Base-by-base conservation (phyloP, 2,797 vertebrate genomes). In the Alexandromys oeconomus region DNA sequence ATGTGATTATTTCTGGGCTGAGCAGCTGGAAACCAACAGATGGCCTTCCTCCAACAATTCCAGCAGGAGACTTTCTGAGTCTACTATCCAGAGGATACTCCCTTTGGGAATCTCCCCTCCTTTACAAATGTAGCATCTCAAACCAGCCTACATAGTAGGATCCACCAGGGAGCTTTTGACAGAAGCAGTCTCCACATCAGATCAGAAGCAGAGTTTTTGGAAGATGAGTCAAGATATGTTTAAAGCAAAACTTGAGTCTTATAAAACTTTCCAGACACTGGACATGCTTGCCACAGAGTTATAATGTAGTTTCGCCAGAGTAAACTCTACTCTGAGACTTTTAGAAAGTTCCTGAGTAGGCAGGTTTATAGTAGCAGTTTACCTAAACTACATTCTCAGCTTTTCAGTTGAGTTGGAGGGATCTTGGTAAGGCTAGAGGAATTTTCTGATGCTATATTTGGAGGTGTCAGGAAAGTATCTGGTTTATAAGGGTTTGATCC, bases 161-260 rank as follows among this genome's bases (percentile, higher is more conserved):
- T 48, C 14, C 61, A 25, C 59, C 27, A 15, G 27, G 27, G 19
- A 57, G 15, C 4, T 82, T 48, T 43, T 19, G 15, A 57, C 27
- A 23, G 40, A 63, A n/a, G 4, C 23, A 43, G 34, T 27, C 10
- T 69, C 19, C 54, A 43, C 9, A 73, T 82, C 6, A 48, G 19
- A 95, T 10, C 12, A 57, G 74, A 88, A 51, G 69, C 23, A 37
- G 63, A 85, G 74, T 81, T 94, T 95, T 67, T 91, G 27, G 19
- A n/a, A 34, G 15, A 46, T 31, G 13, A 46, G 9, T 0, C 12
- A 1, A 63, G n/a, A 21, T 34, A 77, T 1, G 13, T 37, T 15
- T n/a, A 37, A 46, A 48, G 13, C 37, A 71, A 37, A 71, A 8
- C 19, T n/a, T 37, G 69, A 5, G 29, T 91, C 21, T 48, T 91